Percentiles rank a stretch among this genome's conserved stretches.
Evolutionary conservation across 2,888 invertebrate genomes (phyloP).

Genomic region (Spodoptera exigua): DNA sequence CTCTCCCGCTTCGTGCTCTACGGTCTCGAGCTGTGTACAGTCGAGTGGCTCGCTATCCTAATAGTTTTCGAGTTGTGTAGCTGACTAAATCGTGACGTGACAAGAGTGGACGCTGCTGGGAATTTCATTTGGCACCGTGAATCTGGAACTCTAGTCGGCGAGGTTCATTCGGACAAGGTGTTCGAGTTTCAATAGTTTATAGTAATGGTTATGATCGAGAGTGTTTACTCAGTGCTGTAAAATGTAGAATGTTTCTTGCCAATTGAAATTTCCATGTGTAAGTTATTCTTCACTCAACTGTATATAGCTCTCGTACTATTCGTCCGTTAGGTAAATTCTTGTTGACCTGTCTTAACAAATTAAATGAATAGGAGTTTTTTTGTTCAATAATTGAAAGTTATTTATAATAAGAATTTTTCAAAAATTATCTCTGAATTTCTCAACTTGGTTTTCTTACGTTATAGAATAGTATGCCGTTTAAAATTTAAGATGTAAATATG

Average conservation of each 20-base stretch:
- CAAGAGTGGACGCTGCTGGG: conserved; percentile 45
- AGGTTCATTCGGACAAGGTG: conserved; percentile 35
- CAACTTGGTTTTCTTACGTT: conserved; percentile 72
- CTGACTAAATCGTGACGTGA: conserved; percentile 68
- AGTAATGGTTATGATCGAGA: conserved; percentile 37
- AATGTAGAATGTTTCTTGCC: conserved; percentile 47
- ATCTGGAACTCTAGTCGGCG: conserved; percentile 44
- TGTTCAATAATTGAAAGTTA: conserved; percentile 51
- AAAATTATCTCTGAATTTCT: conserved; percentile 65
- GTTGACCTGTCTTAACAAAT: conserved; percentile 65
- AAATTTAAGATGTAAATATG: conserved; percentile 87
- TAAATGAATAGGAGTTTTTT: conserved; percentile 46
- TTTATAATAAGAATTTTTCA: conserved; percentile 62
- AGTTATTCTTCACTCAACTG: conserved; percentile 68
- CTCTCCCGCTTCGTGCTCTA: conserved; percentile 77
- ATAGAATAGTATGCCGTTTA: conserved; percentile 73
- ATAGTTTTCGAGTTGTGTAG: conserved; percentile 81
- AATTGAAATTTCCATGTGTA: conserved; percentile 64
- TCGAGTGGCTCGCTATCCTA: conserved; percentile 79
- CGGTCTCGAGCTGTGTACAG: conserved; percentile 77
- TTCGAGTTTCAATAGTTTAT: conserved; percentile 49
- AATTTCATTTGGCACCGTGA: conserved; percentile 58
- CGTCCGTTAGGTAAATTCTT: conserved; percentile 77
- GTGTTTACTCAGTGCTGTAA: conserved; percentile 38
- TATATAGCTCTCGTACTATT: conserved; percentile 74